A percentile compares a stretch with the other conserved stretches of the same genome.
phyloP scores from a whole-genome alignment of 2,888 invertebrate genomes.

The Vesta saturnalis region DNA sequence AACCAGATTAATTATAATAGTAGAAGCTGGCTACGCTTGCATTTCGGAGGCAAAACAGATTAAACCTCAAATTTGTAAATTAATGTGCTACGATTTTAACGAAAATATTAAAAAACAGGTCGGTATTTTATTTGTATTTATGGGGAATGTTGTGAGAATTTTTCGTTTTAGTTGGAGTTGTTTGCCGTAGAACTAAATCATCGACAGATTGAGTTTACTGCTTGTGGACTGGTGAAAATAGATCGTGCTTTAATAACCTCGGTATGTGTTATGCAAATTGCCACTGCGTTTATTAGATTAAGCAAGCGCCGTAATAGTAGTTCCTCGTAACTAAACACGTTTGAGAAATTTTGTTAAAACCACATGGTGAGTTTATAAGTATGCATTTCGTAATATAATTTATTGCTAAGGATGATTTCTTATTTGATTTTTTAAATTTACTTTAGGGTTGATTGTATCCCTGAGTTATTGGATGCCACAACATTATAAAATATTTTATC shows the following conservation, averaged over 20 bases:
- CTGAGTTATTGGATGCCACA: too few species aligned
- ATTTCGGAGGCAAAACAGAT: conserved; percentile 52
- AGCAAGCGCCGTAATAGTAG: too few species aligned
- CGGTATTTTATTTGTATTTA: background rate
- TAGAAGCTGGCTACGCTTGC: conserved; percentile 66
- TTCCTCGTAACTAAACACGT: too few species aligned
- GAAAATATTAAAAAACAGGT: conserved; percentile 24
- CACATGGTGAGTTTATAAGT: too few species aligned
- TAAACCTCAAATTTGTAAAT: conserved; percentile 23
- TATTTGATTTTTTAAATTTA: too few species aligned
- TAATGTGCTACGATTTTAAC: conserved; percentile 27
- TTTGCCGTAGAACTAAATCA: conserved; percentile 60
- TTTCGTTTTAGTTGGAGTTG: conserved; percentile 53
- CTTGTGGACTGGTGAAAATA: conserved; percentile 65
- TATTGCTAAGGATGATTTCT: too few species aligned
- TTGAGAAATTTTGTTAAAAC: too few species aligned
- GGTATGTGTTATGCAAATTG: conserved; percentile 56
- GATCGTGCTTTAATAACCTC: conserved; percentile 66
- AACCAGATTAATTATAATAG: conserved; percentile 63
- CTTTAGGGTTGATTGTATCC: too few species aligned
- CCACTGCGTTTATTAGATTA: background rate
- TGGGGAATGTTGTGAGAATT: background rate
- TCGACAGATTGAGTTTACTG: conserved; percentile 63
- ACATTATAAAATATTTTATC: too few species aligned
- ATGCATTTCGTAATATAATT: too few species aligned